Evolutionary conservation across 2,888 invertebrate genomes (phyloP), one percentile per base, ranked within the genome.

Genomic region (Colletes collaris): DNA sequence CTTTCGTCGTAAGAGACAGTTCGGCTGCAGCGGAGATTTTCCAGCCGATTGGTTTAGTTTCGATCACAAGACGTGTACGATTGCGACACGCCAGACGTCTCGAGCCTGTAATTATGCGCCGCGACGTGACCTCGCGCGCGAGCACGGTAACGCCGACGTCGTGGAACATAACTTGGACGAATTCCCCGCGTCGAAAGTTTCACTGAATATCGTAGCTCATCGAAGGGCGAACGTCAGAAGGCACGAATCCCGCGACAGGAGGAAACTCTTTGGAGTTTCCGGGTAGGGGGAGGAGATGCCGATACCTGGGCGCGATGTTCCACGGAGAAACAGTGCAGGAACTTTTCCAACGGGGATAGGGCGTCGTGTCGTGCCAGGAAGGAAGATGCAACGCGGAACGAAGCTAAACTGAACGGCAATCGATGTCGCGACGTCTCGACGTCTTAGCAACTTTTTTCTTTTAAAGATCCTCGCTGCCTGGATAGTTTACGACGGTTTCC

Each of bases 141-240:
- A n/a, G 27, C 7, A 13, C 37, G 11, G 40, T 27, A 16, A 16
- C 10, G 35, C 16, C 53, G 10, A 16, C 16, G 52, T 19, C 40
- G 27, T 1, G 71, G 27, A 52, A 58, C 44, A 6, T 7, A 69
- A 69, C 37, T 65, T 16, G 27, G n/a, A 10, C 59, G 71, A 50
- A 73, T 73, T 49, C 19, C 49, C 53, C 10, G 58, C 44, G 46
- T 52, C 50, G 59, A 65, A 76, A 76, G 60, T 76, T 65, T 55
- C 19, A 37, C n/a, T 13, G 71, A 50, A 71, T 71, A 76, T 60
- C 49, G 53, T 46, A 3, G 44, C 44, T 46, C 2, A 46, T 46
- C 44, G 44, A 8, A 7, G 44, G 46, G 11, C 19, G 37, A 60
- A 49, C 49, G 65, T 46, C 60, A 27, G 44, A 27, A 49, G 56